A percentile compares a stretch with the other conserved stretches of the same genome.
Evolutionary conservation across 1,140 invertebrate species (phyloP).

Genomic region (Pseudachorutes palmiensis): DNA sequence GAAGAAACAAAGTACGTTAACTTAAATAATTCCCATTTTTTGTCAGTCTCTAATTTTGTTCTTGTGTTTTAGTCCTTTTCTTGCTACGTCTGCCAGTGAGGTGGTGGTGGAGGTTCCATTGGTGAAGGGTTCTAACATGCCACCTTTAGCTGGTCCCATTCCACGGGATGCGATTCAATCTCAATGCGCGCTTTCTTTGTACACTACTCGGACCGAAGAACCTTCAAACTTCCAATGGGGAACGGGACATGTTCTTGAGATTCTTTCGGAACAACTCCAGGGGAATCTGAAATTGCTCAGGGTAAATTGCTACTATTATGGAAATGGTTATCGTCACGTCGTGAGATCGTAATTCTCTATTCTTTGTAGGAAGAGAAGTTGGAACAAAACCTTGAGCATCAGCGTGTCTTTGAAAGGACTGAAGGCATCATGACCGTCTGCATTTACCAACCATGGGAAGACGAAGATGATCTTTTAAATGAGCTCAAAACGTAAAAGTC

Average conservation of each 20-base stretch:
- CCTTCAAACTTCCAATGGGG: conserved; percentile 11
- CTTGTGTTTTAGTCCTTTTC: neutral
- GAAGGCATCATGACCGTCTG: neutral
- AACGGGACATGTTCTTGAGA: conserved; percentile 9
- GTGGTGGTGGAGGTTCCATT: conserved; percentile 8
- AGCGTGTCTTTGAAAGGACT: neutral
- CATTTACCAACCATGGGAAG: conserved; percentile 21
- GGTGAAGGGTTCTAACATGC: neutral
- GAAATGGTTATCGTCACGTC: neutral
- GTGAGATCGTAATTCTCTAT: neutral
- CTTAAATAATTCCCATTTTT: no score
- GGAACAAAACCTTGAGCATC: neutral
- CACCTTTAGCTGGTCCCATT: conserved; percentile 7
- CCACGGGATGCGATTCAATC: neutral
- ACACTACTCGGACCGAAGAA: neutral
- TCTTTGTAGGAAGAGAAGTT: neutral
- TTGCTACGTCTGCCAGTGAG: neutral
- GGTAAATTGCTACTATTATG: neutral
- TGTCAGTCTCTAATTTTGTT: neutral
- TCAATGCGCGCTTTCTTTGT: neutral
- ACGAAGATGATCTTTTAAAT: neutral
- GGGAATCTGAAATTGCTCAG: neutral
- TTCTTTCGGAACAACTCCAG: neutral
- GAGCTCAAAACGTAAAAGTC: conserved; percentile 13
- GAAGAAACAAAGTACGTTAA: no score